Evolutionary conservation across 2,113 vertebrate species (phyloP).

Genomic region (Archilochus colubris): DNA sequence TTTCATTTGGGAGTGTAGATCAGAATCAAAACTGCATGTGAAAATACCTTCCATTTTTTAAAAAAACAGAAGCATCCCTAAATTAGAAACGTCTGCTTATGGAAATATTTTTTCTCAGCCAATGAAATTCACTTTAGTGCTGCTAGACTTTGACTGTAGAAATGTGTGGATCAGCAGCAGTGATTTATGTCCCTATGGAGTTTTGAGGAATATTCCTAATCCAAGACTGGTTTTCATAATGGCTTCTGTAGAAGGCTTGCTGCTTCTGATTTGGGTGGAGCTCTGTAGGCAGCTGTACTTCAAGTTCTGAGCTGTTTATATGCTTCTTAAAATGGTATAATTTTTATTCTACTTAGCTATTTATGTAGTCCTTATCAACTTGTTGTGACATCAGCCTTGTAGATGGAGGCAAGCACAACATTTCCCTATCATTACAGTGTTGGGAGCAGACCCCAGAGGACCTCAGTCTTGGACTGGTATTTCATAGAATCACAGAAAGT

Average conservation of each 20-base stretch:
- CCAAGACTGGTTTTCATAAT: background rate
- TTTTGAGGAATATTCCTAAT: conserved; percentile 8
- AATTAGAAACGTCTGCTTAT: conserved; percentile 37
- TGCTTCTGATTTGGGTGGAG: background rate
- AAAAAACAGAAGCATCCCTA: background rate
- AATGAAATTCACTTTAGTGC: background rate
- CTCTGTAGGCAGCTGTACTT: background rate
- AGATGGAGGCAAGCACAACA: background rate
- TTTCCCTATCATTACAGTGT: background rate
- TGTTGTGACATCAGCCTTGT: background rate
- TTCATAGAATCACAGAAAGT: background rate
- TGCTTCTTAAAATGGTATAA: background rate
- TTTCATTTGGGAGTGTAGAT: background rate
- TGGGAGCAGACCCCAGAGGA: background rate
- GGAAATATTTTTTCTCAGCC: conserved; percentile 31
- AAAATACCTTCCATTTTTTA: conserved; percentile 8
- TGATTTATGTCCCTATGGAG: background rate
- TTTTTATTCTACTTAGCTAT: background rate
- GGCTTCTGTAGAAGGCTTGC: background rate
- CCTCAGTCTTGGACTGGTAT: background rate
- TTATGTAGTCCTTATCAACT: background rate
- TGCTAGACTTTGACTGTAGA: background rate
- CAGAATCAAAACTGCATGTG: background rate
- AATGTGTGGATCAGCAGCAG: background rate
- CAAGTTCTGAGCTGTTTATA: background rate